Evolutionary conservation across 2,888 invertebrate genomes (phyloP).

Genomic region (Blomia tropicalis): DNA sequence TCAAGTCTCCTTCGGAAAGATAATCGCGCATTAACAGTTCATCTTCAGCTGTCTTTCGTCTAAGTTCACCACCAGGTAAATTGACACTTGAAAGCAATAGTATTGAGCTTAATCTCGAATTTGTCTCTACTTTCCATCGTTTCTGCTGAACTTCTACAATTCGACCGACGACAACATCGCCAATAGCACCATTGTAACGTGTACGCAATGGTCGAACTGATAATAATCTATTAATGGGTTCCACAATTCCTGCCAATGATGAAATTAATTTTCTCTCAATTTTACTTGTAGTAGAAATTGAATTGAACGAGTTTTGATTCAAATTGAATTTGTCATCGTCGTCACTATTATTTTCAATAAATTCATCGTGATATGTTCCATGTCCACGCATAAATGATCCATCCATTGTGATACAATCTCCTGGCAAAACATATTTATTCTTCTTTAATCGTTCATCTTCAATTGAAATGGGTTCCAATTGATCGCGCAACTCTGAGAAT

Average conservation of each 20-base stretch:
- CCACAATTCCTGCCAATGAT: slow-evolving; percentile 82
- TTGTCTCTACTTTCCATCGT: slow-evolving; percentile 87
- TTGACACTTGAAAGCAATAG: slow-evolving; percentile 81
- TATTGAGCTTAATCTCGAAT: slow-evolving; percentile 66
- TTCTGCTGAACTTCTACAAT: slow-evolving; percentile 72
- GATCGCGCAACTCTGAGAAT: background rate
- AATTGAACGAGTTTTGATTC: background rate
- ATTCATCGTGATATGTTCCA: slow-evolving; percentile 58
- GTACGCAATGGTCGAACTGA: slow-evolving; percentile 78
- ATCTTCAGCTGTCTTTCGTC: slow-evolving; percentile 81
- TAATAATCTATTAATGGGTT: slow-evolving; percentile 83
- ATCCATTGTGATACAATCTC: slow-evolving; percentile 54
- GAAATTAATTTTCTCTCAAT: slow-evolving; percentile 61
- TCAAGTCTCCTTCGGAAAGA: slow-evolving; percentile 81
- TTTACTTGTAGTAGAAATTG: too few relatives aligned
- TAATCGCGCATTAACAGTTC: slow-evolving; percentile 93
- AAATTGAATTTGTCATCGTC: background rate
- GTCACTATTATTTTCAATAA: background rate
- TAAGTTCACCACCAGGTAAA: slow-evolving; percentile 82
- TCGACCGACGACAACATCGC: slow-evolving; percentile 88
- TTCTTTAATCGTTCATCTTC: slow-evolving; percentile 2
- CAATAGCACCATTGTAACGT: slow-evolving; percentile 68
- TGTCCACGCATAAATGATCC: slow-evolving; percentile 85
- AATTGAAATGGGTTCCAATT: slow-evolving; percentile 4
- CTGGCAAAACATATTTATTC: slow-evolving; percentile 21